Conservation (phyloP, 2,888 invertebrate species). For the Nipponacmea schrenckii region DNA sequence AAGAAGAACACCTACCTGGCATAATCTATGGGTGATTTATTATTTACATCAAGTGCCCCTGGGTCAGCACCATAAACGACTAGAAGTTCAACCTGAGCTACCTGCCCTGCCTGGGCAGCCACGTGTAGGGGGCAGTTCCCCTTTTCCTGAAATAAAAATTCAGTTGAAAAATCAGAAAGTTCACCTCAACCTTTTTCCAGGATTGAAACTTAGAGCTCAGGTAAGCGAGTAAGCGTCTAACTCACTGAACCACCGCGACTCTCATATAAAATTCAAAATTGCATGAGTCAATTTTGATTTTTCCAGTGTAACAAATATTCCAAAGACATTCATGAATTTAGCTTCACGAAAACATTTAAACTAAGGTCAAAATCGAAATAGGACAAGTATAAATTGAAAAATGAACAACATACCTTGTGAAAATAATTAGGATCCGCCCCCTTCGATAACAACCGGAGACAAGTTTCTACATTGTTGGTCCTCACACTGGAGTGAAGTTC, state of each 20-base stretch:
- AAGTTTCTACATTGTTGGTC: slow-evolving; percentile 92
- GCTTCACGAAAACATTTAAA: neutral
- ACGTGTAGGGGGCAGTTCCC: slow-evolving; percentile 92
- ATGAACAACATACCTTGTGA: slow-evolving; percentile 74
- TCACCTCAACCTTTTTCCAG: too few species aligned
- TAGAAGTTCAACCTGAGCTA: slow-evolving; percentile 89
- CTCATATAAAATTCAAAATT: too few species aligned
- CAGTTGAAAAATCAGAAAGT: too few species aligned
- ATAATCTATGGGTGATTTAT: slow-evolving; percentile 68
- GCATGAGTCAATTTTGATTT: neutral
- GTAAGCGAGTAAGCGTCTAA: too few species aligned
- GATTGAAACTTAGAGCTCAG: too few species aligned
- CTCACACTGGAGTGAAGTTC: slow-evolving; percentile 96
- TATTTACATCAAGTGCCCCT: slow-evolving; percentile 77
- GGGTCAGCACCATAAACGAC: slow-evolving; percentile 95
- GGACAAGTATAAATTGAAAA: neutral
- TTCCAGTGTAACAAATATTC: neutral
- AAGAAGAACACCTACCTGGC: slow-evolving; percentile 53
- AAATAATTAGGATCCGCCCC: slow-evolving; percentile 96
- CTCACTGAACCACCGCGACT: too few species aligned
- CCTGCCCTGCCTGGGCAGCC: slow-evolving; percentile 92
- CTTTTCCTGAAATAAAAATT: slow-evolving; percentile 77
- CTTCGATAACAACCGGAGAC: slow-evolving; percentile 88
- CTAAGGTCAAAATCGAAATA: neutral
- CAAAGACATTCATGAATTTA: neutral